Evolutionary conservation across 64 coral and sea anemone species (phyloP), one percentile per base, ranked within the genome.

Genomic region (Dendronephthya gigantea): DNA sequence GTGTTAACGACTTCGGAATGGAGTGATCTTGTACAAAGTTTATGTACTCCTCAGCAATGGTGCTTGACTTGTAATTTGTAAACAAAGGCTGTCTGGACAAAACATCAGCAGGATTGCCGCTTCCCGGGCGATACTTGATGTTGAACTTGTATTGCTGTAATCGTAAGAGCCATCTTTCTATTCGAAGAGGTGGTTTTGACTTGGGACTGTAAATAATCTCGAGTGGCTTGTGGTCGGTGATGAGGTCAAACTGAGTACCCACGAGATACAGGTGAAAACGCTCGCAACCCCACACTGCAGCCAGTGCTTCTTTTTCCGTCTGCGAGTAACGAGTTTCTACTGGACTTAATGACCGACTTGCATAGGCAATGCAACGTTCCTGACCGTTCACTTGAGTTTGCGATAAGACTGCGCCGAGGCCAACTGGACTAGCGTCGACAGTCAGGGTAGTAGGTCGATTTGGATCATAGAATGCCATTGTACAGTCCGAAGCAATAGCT

Each of bases 401-500:
- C 7, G 23, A 70, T 32, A 70, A 32, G 9, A 70, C 66, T n/a
- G 7, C 66, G 27, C 66, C 66, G 30, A 70, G 66, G 23, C 66
- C 66, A 14, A 70, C 66, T 14, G 66, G 66, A 70, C 66, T 70
- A 9, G 66, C 66, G 27, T 70, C 66, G 27, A 70, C 66, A n/a
- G 66, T 70, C 9, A 70, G 23, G 12, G 12, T 22, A 7, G 66
- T 70, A 10, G 66, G 66, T 70, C 66, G 9, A 32, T 9, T 22
- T 25, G 66, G 66, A 70, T 70, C 66, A 70, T 70, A 70, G 23
- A 70, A 70, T 25, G 66, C 66, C 66, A 70, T 70, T 25, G 30
- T 32, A n/a, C 66, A 70, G 23, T 70, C 66, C 12, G 66, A 22
- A 32, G 66, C 66, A 14, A 70, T 70, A 70, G 66, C 66, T 14